These are phyloP conservation scores for Ceraclea dissimilis DNA, from an alignment of 2,888 invertebrate genomes.

Conservation along the genomic window DNA sequence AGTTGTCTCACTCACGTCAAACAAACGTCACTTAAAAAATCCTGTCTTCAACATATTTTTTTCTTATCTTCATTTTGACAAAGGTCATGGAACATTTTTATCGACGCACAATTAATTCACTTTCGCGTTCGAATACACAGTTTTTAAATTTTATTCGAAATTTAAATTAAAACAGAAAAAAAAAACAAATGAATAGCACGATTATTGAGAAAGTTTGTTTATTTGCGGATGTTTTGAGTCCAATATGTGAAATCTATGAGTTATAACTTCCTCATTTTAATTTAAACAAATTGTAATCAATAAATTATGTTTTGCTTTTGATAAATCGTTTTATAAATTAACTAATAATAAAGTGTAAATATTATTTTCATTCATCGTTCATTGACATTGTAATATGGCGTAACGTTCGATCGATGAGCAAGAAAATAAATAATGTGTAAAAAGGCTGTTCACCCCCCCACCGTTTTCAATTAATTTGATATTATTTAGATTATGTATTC, in stretches of 20 bases:
- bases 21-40: conserved; percentile 1
- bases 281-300: too few species aligned
- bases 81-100: too few species aligned
- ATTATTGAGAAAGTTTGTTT: too few species aligned
- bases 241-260: neutral
- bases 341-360: neutral
- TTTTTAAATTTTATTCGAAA: neutral
- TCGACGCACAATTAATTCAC: neutral
- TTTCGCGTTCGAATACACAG: neutral
- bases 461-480: neutral
- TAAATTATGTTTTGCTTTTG: too few species aligned
- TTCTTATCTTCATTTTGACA: conserved; percentile 18
- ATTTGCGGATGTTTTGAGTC: neutral
- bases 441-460: conserved; percentile 6
- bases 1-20: neutral
- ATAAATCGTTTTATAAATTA: neutral
- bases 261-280: too few species aligned
- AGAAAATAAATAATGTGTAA: conserved; percentile 4
- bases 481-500: conserved; percentile 6
- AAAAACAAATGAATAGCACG: too few species aligned
- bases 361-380: conserved; percentile 7
- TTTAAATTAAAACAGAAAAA: neutral
- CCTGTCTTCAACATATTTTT: conserved; percentile 10
- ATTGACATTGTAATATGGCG: conserved; percentile 11
- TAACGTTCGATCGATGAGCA: conserved; percentile 13